Conservation (phyloP, 2,888 invertebrate species). For the Cancer borealis region DNA sequence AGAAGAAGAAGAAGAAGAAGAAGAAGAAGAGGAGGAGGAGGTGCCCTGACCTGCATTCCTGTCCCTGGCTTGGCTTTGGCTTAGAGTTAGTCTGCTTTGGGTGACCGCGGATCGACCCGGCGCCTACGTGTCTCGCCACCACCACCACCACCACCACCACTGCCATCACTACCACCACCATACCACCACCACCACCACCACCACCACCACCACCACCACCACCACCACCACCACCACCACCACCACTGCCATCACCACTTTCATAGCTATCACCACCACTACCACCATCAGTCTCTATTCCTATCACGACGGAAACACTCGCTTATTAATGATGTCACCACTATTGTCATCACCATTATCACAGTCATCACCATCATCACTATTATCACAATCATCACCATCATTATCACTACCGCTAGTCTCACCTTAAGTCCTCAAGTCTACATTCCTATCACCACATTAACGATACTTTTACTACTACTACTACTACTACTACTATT, state of each 20-base stretch:
- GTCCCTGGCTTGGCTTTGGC: constrained; percentile 30
- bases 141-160: constrained; percentile 45
- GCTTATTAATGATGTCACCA: not conserved
- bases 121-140: constrained; percentile 39
- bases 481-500: not conserved
- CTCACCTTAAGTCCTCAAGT: no score
- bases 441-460: no score
- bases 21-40: not conserved
- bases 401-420: not conserved
- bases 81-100: constrained; percentile 18
- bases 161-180: constrained; percentile 26
- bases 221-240: not conserved
- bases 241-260: not conserved
- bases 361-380: not conserved
- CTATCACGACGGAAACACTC: not conserved
- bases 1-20: not conserved
- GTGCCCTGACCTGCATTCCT: constrained; percentile 34
- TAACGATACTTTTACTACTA: not conserved
- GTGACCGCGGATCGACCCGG: not conserved
- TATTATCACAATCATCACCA: no score
- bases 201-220: not conserved
- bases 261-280: not conserved
- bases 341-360: not conserved
- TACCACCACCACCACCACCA: not conserved
- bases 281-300: not conserved